phyloP scores from a whole-genome alignment of 1,140 invertebrate species.

The Melipona quadrifasciata region DNA sequence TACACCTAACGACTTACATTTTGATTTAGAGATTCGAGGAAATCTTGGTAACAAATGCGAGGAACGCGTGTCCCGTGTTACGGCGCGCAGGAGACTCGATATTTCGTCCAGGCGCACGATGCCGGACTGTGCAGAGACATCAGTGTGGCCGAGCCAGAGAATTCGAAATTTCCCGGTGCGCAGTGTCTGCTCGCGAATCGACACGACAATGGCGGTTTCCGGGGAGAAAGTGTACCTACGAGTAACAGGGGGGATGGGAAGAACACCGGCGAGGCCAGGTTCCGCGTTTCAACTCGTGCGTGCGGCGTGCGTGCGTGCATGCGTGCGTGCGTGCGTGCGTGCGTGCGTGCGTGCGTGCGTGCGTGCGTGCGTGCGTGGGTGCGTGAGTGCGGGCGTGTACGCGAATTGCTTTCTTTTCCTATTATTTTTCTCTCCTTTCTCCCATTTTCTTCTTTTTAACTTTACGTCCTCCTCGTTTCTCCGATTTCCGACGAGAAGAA shows the following conservation, averaged over 20 bases:
- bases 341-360: neutral
- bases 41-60: neutral
- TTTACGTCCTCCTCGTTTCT: neutral
- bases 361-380: neutral
- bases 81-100: neutral
- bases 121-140: neutral
- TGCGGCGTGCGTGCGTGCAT: neutral
- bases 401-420: neutral
- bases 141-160: neutral
- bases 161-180: neutral
- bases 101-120: neutral
- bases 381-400: too few relatives aligned
- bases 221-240: conserved; percentile 19
- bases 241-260: neutral
- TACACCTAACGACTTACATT: neutral
- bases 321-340: neutral
- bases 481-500: conserved; percentile 25
- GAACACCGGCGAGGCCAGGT: neutral
- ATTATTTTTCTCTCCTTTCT: neutral
- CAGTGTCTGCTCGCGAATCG: conserved; percentile 1
- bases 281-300: conserved; percentile 23
- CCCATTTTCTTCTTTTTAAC: too few relatives aligned
- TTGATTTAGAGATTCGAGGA: conserved; percentile 13
- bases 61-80: neutral
- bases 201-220: conserved; percentile 10